Percentiles rank a stretch among this genome's conserved stretches.
Evolutionary conservation across 2,888 invertebrate genomes (phyloP).

Genomic region (Elegia similella): DNA sequence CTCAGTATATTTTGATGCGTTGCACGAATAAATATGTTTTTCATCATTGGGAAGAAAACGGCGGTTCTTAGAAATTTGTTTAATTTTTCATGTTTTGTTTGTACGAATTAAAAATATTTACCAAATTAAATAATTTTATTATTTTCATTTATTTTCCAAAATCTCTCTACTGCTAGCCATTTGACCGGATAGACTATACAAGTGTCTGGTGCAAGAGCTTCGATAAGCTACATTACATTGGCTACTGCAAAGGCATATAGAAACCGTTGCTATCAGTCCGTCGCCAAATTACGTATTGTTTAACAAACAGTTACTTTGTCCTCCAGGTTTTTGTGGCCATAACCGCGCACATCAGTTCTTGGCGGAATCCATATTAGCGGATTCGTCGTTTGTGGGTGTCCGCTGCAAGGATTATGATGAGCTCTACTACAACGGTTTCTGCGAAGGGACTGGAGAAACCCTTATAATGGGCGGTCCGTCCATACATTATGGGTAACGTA

Average conservation of each 20-base stretch:
- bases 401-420: slow-evolving; percentile 70
- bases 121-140: too few species aligned
- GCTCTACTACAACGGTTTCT: slow-evolving; percentile 63
- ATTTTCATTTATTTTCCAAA: too few species aligned
- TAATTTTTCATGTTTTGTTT: too few species aligned
- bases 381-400: slow-evolving; percentile 69
- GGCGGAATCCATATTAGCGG: slow-evolving; percentile 74
- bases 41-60: too few species aligned
- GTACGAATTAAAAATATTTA: too few species aligned
- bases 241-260: slow-evolving; percentile 70
- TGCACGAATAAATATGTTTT: too few species aligned
- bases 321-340: slow-evolving; percentile 69
- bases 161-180: too few species aligned
- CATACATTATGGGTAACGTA: slow-evolving; percentile 72
- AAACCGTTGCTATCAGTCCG: slow-evolving; percentile 72
- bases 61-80: too few species aligned
- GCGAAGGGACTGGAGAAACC: slow-evolving; percentile 73
- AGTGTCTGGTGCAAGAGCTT: slow-evolving; percentile 70
- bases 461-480: slow-evolving; percentile 76
- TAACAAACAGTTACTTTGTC: background rate
- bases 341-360: slow-evolving; percentile 79
- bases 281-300: slow-evolving; percentile 72
- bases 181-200: too few species aligned
- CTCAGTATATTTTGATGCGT: too few species aligned
- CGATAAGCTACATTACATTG: slow-evolving; percentile 66